A percentile compares a stretch with the other conserved stretches of the same genome.
Evolutionary conservation across 2,113 vertebrate genomes (phyloP).

Genomic region (Etheostoma spectabile): DNA sequence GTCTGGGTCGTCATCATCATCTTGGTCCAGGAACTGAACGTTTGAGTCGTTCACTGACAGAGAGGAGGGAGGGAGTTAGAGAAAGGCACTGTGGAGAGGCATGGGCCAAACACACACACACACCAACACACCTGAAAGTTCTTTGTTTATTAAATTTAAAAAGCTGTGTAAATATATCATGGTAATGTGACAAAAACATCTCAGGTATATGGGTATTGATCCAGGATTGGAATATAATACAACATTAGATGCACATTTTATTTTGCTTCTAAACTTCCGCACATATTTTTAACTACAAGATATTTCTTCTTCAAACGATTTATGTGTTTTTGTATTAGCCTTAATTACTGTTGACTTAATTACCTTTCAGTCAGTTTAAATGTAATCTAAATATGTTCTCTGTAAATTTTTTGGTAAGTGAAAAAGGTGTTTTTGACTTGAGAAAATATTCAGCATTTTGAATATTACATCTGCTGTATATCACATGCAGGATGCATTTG

Average conservation of each 20-base stretch:
- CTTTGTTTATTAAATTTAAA: constrained; percentile 1
- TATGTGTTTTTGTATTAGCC: not conserved
- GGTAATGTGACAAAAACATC: constrained; percentile 9
- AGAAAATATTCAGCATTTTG: not conserved
- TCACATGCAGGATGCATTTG: constrained; percentile 71
- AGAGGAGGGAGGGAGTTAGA: constrained; percentile 67
- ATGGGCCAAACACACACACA: not conserved
- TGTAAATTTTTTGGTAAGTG: constrained; percentile 32
- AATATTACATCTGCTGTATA: constrained; percentile 21
- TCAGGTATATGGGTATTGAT: constrained; percentile 34
- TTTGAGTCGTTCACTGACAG: constrained; percentile 97
- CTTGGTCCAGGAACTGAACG: constrained; percentile 99
- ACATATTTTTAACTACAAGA: constrained; percentile 13
- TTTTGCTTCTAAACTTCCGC: not conserved
- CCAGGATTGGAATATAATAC: constrained; percentile 49
- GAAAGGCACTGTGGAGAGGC: not conserved
- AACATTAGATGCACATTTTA: constrained; percentile 61
- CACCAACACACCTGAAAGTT: constrained; percentile 56
- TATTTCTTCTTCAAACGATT: constrained; percentile 40
- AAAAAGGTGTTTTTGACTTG: constrained; percentile 5
- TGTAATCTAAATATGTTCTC: not conserved
- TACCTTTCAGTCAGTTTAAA: not conserved
- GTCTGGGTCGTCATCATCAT: constrained; percentile 98
- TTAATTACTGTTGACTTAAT: not conserved
- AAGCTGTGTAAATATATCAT: not conserved